Evolutionary conservation across 1,140 invertebrate genomes (phyloP), one percentile per base, ranked within the genome.

Genomic region (Drosophila grimshawi): DNA sequence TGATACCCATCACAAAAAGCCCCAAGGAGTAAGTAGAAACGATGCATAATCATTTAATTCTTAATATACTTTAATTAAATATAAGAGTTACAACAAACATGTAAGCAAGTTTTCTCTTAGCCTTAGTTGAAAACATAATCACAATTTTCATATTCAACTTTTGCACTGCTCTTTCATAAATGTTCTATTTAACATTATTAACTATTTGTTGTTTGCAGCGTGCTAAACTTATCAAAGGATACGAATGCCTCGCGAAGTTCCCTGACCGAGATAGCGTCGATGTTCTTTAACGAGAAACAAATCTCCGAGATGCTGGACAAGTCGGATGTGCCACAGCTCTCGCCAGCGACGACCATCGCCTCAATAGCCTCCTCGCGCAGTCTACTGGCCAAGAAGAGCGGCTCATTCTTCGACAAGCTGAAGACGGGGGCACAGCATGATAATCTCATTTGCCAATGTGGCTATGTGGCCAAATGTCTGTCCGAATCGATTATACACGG

Each of bases 401-500:
- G 95, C 78, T 96, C 95, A 7, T 97, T 97, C 88, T 97, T 97
- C 86, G 96, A 97, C 81, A 95, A 95, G 88, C 93, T 97, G 10
- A 97, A 97, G 92, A 90, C 97, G 37, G 92, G 95, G 71, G 81
- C 86, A 66, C 80, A 94, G 83, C 92, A 94, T 68, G 94, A 94
- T 43, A 94, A 94, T 76, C 92, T 96, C n/a, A 94, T 94, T 6
- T 97, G 96, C 85, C 94, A 95, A 78, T 97, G 96, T 85, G 95
- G 95, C 2, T 96, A 97, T 88, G 94, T 96, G 91, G 96, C 96
- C 64, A 97, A 97, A 91, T 97, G 96, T 93, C 93, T 97, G n/a
- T 96, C 96, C 7, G 97, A 97, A 92, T 94, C 95, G 69, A 94
- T 95, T 8, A 94, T 95, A 49, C 96, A 97, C 85, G 94, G 95